Conservation (phyloP, 2,113 vertebrate genomes). For the Oncorhynchus nerka region DNA sequence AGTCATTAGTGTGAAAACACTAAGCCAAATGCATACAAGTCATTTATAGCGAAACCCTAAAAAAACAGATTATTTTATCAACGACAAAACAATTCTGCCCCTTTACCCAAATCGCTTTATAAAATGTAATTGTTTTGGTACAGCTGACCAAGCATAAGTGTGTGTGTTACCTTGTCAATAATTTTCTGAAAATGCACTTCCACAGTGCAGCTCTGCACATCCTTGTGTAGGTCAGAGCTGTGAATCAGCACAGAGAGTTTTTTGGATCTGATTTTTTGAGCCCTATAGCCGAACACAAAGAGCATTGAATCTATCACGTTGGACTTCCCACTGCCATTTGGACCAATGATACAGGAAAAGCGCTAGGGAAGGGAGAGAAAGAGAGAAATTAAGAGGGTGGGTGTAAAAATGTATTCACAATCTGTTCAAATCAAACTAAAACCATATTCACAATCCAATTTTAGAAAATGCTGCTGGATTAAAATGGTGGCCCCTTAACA, state of each 20-base stretch:
- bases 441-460: too few relatives aligned
- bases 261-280: conserved; percentile 98
- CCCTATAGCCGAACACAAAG: conserved; percentile 98
- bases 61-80: too few relatives aligned
- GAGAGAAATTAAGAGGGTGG: neutral
- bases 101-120: too few relatives aligned
- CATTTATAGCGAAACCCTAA: too few relatives aligned
- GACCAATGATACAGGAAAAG: conserved; percentile 97
- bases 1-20: conserved; percentile 25
- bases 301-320: conserved; percentile 99
- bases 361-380: conserved; percentile 75
- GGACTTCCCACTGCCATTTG: conserved; percentile 98
- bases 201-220: conserved; percentile 93
- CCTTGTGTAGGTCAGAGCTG: conserved; percentile 86
- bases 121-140: conserved; percentile 4
- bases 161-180: conserved; percentile 87
- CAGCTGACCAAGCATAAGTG: neutral
- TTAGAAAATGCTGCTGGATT: conserved; percentile 10
- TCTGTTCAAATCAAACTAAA: neutral
- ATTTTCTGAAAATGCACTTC: conserved; percentile 99
- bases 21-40: too few relatives aligned
- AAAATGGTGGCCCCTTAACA: conserved; percentile 3
- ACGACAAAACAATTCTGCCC: too few relatives aligned
- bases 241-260: conserved; percentile 97
- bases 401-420: neutral